Conservation (phyloP, 2,113 vertebrate genomes). For the Mesitornis unicolor region DNA sequence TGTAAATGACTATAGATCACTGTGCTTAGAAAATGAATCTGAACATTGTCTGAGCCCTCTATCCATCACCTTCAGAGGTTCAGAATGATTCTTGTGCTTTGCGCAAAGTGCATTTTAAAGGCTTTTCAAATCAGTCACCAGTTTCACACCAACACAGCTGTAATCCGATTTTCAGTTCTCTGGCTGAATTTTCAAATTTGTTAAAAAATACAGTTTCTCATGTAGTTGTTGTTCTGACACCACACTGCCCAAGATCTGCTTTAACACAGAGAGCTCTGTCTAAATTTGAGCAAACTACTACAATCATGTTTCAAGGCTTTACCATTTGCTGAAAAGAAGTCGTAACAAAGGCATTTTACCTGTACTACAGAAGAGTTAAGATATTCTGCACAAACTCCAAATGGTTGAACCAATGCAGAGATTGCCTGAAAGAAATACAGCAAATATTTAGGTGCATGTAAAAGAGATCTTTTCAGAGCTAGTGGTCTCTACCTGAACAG, state of each 20-base stretch:
- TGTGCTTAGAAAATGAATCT: background rate
- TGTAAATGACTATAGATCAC: background rate
- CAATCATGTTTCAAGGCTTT: background rate
- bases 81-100: background rate
- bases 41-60: background rate
- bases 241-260: background rate
- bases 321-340: background rate
- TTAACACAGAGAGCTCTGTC: background rate
- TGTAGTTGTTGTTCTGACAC: background rate
- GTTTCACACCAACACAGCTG: background rate
- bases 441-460: background rate
- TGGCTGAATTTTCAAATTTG: background rate
- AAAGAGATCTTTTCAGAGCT: background rate
- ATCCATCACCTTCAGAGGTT: background rate
- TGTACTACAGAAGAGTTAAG: constrained; percentile 93
- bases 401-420: constrained; percentile 92
- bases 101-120: background rate
- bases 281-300: background rate
- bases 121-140: background rate
- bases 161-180: background rate
- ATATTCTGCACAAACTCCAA: constrained; percentile 95
- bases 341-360: constrained; percentile 72
- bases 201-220: background rate
- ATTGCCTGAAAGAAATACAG: constrained; percentile 80
- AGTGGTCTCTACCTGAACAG: background rate